Base-by-base conservation (phyloP, 2,888 invertebrate species). In the Amaurobius ferox region DNA sequence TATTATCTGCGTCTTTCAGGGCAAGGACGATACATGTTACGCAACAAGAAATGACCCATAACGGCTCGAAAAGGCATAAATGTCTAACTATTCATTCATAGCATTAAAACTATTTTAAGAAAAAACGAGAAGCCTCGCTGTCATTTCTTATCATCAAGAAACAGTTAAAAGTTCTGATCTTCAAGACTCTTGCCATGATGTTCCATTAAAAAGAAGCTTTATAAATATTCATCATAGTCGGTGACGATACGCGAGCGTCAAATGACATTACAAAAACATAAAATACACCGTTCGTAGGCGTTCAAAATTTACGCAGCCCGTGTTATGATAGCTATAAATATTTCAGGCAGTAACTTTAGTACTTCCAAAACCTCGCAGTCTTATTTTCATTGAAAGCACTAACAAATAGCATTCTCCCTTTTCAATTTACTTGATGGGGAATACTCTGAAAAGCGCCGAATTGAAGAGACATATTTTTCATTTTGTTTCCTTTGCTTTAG, bases 211-310 rank as follows among this genome's bases (percentile, higher is more conserved):
- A 80, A 85, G 77, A 85, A 77, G 72, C 76, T 85, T 78, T 55
- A 85, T 85, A 85, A 85, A 85, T 85, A 85, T 85, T 85, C 83
- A 85, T 85, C 64, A 76, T 29, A 32, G 70, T 32, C 29, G 48
- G 9, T 28, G 80, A 44, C 61, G 68, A 66, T 74, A 40, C 28
- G 81, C 5, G 35, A n/a, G 61, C 66, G n/a, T n/a, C 71, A 35
- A 74, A 39, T 40, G 62, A 68, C 74, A 44, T 66, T 39, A 55
- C 61, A 64, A 77, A 72, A 78, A 39, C 77, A 72, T 85, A 85
- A 85, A 83, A 85, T 85, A 77, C 66, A 77, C 48, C 64, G 64
- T 30, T 26, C 68, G 28, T 23, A 19, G 35, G 16, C 19, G 30
- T 55, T 66, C 79, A 67, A 44, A 62, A 28, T 71, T 76, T 48